Percentiles rank a stretch among this genome's conserved stretches.
phyloP scores from a whole-genome alignment of 1,140 invertebrate species.

The Heterodera schachtii region DNA sequence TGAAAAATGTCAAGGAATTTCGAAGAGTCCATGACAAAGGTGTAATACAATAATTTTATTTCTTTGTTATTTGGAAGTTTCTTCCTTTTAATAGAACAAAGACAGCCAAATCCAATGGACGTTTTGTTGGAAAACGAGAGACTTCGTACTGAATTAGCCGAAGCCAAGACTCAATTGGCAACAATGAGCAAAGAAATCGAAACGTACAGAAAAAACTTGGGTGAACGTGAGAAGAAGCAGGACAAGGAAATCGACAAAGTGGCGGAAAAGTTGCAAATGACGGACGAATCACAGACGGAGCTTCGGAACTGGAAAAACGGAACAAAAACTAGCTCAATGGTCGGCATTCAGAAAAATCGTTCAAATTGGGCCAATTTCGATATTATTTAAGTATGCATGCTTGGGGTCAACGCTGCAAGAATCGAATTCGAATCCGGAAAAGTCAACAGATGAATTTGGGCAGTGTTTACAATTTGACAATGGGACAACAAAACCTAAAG shows the following conservation, averaged over 20 bases:
- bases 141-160: background rate
- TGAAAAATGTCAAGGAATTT: too few relatives aligned
- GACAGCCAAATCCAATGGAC: background rate
- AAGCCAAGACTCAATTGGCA: background rate
- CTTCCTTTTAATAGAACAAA: background rate
- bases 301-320: background rate
- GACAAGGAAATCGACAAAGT: background rate
- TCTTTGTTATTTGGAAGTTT: too few relatives aligned
- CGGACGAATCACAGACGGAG: background rate
- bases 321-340: background rate
- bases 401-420: background rate
- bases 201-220: background rate
- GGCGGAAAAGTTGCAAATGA: background rate
- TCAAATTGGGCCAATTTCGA: too few relatives aligned
- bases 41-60: too few relatives aligned
- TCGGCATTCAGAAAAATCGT: background rate
- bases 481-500: background rate
- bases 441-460: background rate
- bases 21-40: too few relatives aligned
- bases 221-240: background rate
- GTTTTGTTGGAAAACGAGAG: background rate
- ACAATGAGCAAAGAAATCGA: background rate
- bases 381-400: too few relatives aligned
- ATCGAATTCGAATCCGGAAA: background rate
- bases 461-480: background rate